Base-by-base conservation (phyloP, 2,797 vertebrate species). In the Alauda arvensis region DNA sequence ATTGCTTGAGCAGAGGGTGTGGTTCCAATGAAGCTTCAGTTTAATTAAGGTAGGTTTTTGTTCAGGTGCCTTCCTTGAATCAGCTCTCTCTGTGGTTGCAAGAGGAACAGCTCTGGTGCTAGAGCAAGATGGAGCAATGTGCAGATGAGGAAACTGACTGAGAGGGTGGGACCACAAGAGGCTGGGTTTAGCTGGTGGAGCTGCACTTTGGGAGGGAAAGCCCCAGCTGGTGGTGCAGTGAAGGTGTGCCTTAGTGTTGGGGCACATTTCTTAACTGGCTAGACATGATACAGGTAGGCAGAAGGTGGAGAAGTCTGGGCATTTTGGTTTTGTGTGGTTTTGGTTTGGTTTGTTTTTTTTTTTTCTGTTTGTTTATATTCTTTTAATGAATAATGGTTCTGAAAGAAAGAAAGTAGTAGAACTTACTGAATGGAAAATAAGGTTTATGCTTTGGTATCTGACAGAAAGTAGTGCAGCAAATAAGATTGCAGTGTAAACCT, bases 271-370 rank as follows among this genome's bases (percentile, higher is more conserved):
- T 80, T 70, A 40, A 23, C 6, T 70, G 60, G 18, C 12, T 77
- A 52, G 40, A 86, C 67, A 89, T 91, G 85, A n/a, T 79, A 13
- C 40, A 61, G 83, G 89, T 93, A 88, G 80, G 75, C 34, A 71
- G 56, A 66, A 67, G 40, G 40, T 55, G 15, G 34, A n/a, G 45
- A 46, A 74, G 8, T 55, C 18, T 40, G 43, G 18, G 8, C 5
- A 33, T 63, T 60, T 82, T 45, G 25, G 7, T 33, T 76, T 76
- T 66, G 8, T 66, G 12, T 4, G 1, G 34, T n/a, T 88, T 72
- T 43, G 14, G 7, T 76, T 67, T 84, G 12, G 15, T 7, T 23
- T 37, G 48, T 33, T 7, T 51, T 25, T 39, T 53, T 7, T 51
- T 25, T 34, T 52, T 1, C 18, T 29, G 21, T 23, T 55, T 48